Base-by-base conservation (phyloP, 2,888 invertebrate genomes). In the Apodemia mormo region DNA sequence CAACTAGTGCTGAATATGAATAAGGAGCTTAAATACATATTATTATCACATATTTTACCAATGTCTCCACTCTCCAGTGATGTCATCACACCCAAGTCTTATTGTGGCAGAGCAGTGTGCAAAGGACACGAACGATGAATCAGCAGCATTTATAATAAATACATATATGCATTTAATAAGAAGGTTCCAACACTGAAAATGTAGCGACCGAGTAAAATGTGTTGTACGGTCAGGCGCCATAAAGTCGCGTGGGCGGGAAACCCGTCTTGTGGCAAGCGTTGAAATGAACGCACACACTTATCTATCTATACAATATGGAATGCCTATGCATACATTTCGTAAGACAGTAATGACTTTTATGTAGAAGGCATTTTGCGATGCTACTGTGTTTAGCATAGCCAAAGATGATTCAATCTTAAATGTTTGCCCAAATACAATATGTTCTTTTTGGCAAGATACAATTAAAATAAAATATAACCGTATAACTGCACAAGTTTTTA, bases 191-290 rank as follows among this genome's bases (percentile, higher is more conserved):
- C 68, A 81, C 84, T 82, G 79, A 82, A 85, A 85, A 81, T 79
- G 78, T 80, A 80, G 81, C 82, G 85, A 83, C 84, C 83, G 81
- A 85, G 84, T 85, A 86, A 22, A 85, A 85, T 84, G 81, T 82
- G 82, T 80, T 77, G 76, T 82, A 82, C 84, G 86, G 81, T 80
- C 87, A 81, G 92, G 92, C 92, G 92, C 92, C 92, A 87, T 81
- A 76, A 83, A 83, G 92, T 92, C 92, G 92, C 89, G 91, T 91
- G 86, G 91, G 91, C 90, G 92, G 90, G 89, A 90, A 89, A 86
- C 92, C 92, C 89, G 91, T 92, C 89, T 89, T 85, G 82, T 82
- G 82, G 83, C 85, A 81, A 82, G 80, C 82, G 80, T 81, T 82
- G 79, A 82, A 81, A 82, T 78, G 79, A 80, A 80, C 78, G 78